Base-by-base conservation (phyloP, 2,888 invertebrate species). In the Spodoptera littoralis region DNA sequence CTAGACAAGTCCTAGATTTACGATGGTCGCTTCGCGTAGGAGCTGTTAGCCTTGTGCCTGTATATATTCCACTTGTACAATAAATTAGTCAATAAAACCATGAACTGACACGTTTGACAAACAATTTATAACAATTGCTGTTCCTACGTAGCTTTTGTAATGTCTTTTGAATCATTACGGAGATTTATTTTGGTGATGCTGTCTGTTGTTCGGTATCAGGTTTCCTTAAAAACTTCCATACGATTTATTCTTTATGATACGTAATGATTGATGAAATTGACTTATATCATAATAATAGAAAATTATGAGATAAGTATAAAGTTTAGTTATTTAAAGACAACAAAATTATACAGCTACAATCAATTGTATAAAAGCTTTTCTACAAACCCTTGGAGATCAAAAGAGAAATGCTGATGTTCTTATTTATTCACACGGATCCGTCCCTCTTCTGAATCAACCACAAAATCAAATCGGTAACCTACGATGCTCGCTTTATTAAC, bases 21-120 rank as follows among this genome's bases (percentile, higher is more conserved):
- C 87, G 88, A 88, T 87, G 88, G 86, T 84, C 81, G 84, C 83
- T 81, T 79, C 80, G 92, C 90, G 93, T 93, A 89, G 94, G 93
- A 91, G 93, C 88, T 45, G 93, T 88, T 92, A 80, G 87, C 93
- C 93, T 94, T 92, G 93, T 85, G 84, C 83, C 80, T 78, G 70
- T 76, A 79, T 77, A 75, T 82, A 84, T 80, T 79, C 84, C 80
- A 87, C 82, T 85, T 80, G 77, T 62, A 79, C 82, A 80, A 85
- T 88, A 87, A 88, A 85, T 88, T 85, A 84, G 74, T 78, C 82
- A 84, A 84, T 84, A 82, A 83, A 82, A 84, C 82, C 79, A 77
- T 75, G 70, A 81, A 81, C 78, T 77, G 87, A 82, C 85, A 84
- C 68, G 75, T 86, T 89, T 87, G 89, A 89, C 89, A 88, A 84